Base-by-base conservation (phyloP, 1,140 invertebrate species). In the Gerris buenoi region DNA sequence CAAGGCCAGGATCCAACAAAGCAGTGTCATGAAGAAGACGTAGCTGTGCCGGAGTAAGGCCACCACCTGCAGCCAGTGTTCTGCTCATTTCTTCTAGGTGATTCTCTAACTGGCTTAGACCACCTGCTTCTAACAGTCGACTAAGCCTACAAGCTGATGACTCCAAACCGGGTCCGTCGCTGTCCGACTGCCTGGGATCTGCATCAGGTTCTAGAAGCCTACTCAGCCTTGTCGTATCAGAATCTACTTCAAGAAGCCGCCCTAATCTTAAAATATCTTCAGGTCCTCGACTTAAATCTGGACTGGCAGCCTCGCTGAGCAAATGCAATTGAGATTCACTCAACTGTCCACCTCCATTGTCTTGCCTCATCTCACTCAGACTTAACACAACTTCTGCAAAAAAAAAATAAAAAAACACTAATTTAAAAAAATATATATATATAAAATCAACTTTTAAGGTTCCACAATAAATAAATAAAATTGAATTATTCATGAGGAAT, bases 1-100 rank as follows among this genome's bases (percentile, higher is more conserved):
- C 90, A 65, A 92, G 79, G 13, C 89, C 89, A 26, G 88, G 89
- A 72, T 90, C 88, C 72, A 91, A 91, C 89, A 91, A 90, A 3
- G 89, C 91, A 18, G 88, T 89, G 75, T 90, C 87, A 72, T 89
- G 88, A 66, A 90, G 79, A 68, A 90, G 77, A 70, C 85, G 80
- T 71, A 90, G 79, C 70, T 84, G 81, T 73, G 84, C 87, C n/a
- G n/a, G 27, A 13, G 5, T 23, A 2, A 28, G 60, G 25, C 60
- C 14, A 1, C 23, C 15, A 10, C 58, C 58, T 60, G 58, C 58
- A 60, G 58, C 58, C 15, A 60, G 58, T 22, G 58, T 60, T 22
- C 58, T 10, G 5, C 58, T 60, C 58, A 60, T 60, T 22, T 60
- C 58, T 25, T 60, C 58, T 5, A 60, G 22, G 23, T 60, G 15